Evolutionary conservation across 2,888 invertebrate species (phyloP).

Genomic region (Philaethria dido): DNA sequence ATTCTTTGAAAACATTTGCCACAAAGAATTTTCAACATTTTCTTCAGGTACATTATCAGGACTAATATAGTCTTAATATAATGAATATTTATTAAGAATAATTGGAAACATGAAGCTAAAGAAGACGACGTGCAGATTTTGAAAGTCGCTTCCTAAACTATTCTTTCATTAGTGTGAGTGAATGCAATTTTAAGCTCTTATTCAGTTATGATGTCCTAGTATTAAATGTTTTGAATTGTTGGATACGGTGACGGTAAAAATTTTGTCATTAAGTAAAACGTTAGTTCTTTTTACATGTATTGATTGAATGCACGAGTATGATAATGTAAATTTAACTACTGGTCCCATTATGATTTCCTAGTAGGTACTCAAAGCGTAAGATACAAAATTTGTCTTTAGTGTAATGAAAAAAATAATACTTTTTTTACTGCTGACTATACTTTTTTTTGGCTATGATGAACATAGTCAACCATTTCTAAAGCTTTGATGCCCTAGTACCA

Average conservation of each 20-base stretch:
- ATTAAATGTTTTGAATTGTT: constrained; percentile 1
- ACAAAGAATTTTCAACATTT: too few species aligned
- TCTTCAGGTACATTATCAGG: too few species aligned
- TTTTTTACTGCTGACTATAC: too few species aligned
- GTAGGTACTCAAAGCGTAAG: background rate
- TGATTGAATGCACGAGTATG: background rate
- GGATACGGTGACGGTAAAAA: background rate
- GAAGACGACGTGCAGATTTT: background rate
- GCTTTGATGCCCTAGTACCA: constrained; percentile 10
- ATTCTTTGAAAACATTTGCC: too few species aligned
- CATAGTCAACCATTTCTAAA: background rate
- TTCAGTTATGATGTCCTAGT: constrained; percentile 2
- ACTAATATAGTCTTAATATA: too few species aligned
- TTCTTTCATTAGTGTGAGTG: background rate
- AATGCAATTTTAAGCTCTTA: background rate
- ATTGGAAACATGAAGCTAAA: too few species aligned
- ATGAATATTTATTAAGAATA: too few species aligned
- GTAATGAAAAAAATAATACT: too few species aligned
- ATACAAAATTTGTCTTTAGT: too few species aligned
- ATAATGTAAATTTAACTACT: background rate
- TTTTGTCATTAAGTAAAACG: too few species aligned
- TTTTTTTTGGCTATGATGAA: too few species aligned
- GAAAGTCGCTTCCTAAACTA: background rate
- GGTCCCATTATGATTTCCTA: background rate
- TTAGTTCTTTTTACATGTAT: constrained; percentile 9